These are phyloP conservation scores for Heliconius cydno DNA, from an alignment of 2,888 invertebrate genomes.

Conservation along the genomic window DNA sequence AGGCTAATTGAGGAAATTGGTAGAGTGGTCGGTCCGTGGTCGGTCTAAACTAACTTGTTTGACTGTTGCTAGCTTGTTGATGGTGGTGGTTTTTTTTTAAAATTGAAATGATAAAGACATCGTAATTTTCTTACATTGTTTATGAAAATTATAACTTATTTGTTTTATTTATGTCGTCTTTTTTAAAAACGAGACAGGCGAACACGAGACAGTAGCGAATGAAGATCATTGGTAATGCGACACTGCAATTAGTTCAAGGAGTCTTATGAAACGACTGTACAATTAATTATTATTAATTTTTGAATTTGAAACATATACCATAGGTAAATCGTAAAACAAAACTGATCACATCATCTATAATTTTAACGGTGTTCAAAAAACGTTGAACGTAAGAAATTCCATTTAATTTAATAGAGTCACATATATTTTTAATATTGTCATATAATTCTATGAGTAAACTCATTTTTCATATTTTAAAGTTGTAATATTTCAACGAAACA, in stretches of 20 bases:
- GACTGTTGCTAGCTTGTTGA: conserved; percentile 5
- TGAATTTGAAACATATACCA: neutral
- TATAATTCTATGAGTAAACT: neutral
- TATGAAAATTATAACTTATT: neutral
- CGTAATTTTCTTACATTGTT: neutral
- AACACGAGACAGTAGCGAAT: too few species aligned
- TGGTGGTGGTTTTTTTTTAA: neutral
- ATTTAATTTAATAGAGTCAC: neutral
- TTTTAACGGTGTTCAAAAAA: conserved; percentile 2
- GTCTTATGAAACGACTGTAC: neutral
- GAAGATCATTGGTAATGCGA: neutral
- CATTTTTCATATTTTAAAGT: neutral
- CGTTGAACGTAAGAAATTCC: neutral
- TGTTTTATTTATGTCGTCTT: too few species aligned
- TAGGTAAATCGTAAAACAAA: neutral
- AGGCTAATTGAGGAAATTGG: conserved; percentile 30
- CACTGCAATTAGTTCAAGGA: neutral
- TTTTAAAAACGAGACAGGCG: too few species aligned
- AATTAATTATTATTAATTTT: neutral
- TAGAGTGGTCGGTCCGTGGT: conserved; percentile 19
- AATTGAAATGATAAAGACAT: neutral
- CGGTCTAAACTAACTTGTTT: conserved; percentile 19
- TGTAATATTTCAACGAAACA: neutral
- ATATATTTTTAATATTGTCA: neutral
- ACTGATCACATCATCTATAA: neutral